Conservation (phyloP, 2,888 invertebrate species). For the Empis stercorea region DNA sequence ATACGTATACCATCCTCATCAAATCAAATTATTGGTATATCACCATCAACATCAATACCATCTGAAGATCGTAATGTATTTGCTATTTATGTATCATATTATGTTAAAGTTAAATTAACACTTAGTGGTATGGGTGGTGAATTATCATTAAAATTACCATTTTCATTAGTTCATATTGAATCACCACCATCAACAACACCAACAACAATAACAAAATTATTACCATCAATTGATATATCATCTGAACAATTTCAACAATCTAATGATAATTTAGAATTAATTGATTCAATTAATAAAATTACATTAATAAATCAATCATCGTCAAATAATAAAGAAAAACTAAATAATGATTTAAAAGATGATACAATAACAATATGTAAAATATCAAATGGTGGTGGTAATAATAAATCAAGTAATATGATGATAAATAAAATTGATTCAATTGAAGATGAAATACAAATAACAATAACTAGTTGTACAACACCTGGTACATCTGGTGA, state of each 20-base stretch:
- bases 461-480: conserved; percentile 16
- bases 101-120: conserved; percentile 73
- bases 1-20: conserved; percentile 35
- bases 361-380: background rate
- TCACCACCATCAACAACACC: background rate
- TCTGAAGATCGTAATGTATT: conserved; percentile 73
- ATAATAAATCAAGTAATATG: background rate
- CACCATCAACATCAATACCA: conserved; percentile 4
- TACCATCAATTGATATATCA: too few relatives aligned
- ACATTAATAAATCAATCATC: background rate
- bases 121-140: conserved; percentile 73
- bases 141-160: conserved; percentile 65
- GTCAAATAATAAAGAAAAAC: too few relatives aligned
- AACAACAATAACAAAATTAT: background rate
- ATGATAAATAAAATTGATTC: conserved; percentile 18
- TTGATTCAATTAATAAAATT: background rate
- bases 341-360: background rate
- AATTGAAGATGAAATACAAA: conserved; percentile 23
- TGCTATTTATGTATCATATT: conserved; percentile 83
- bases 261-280: background rate
- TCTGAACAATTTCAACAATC: too few relatives aligned
- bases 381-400: background rate
- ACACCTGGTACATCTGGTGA: too few relatives aligned
- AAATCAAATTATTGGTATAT: background rate
- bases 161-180: conserved; percentile 54